Percentiles rank a stretch among this genome's conserved stretches.
These are phyloP conservation scores for Sclerodermus sp. DNA, from an alignment of 2,888 invertebrate genomes.

Conservation along the genomic window DNA sequence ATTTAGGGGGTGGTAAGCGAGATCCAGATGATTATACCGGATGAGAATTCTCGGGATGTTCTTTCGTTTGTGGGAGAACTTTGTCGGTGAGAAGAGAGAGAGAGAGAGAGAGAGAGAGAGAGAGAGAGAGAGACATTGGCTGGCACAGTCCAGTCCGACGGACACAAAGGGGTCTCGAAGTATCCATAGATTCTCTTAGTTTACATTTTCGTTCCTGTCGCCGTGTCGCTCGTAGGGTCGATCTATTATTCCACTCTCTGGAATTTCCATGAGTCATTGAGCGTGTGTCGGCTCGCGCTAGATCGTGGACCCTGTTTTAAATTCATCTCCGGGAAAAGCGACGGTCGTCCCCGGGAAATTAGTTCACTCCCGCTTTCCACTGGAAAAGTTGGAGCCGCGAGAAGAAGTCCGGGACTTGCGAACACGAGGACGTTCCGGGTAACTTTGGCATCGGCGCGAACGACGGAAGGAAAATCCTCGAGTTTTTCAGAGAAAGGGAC, in stretches of 20 bases:
- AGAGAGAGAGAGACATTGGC: no score
- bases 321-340: constrained; percentile 13
- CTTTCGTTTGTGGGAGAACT: no score
- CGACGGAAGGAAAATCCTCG: no score
- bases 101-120: background rate
- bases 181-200: constrained; percentile 25
- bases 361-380: constrained; percentile 28
- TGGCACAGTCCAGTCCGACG: constrained; percentile 9
- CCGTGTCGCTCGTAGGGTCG: constrained; percentile 18
- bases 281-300: constrained; percentile 7
- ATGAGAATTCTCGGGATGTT: no score
- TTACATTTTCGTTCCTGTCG: constrained; percentile 32
- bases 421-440: no score
- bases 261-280: constrained; percentile 33
- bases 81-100: no score
- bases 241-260: constrained; percentile 27
- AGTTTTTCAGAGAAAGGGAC: no score
- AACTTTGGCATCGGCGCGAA: no score
- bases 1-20: no score
- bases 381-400: no score
- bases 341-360: constrained; percentile 22
- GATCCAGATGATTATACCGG: no score
- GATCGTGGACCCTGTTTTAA: constrained; percentile 18
- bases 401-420: no score
- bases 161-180: constrained; percentile 18